Evolutionary conservation across 2,113 vertebrate genomes (phyloP).

Genomic region (Indri indri): DNA sequence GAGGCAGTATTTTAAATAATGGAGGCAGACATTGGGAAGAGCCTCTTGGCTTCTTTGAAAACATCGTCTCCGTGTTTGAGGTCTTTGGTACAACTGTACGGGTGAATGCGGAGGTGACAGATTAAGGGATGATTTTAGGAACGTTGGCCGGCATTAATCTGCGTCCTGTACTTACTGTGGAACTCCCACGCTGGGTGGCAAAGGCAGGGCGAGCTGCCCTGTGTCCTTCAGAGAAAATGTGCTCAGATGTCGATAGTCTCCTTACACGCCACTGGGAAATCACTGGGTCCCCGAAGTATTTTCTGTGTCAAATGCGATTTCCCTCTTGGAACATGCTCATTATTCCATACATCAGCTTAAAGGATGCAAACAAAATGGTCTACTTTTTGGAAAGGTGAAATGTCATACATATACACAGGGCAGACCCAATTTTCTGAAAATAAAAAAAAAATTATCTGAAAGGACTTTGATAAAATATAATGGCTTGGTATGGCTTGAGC

Average conservation of each 20-base stretch:
- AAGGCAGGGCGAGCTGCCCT: accelerated
- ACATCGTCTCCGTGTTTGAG: background rate
- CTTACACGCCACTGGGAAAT: background rate
- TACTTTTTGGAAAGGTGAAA: slow-evolving; percentile 48
- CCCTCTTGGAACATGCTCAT: slow-evolving; percentile 36
- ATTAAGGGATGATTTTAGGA: background rate
- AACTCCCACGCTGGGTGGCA: background rate
- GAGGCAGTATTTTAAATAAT: slow-evolving; percentile 60
- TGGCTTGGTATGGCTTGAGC: background rate
- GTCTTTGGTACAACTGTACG: background rate
- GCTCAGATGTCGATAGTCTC: slow-evolving; percentile 5
- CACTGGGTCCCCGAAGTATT: slow-evolving; percentile 28
- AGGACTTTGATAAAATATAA: background rate
- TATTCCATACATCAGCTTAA: slow-evolving; percentile 39
- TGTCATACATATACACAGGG: background rate
- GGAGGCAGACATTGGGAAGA: background rate
- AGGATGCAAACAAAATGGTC: slow-evolving; percentile 38
- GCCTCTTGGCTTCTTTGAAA: background rate
- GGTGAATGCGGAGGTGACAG: background rate
- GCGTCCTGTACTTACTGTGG: background rate
- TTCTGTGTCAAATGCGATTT: slow-evolving; percentile 54
- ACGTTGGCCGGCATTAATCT: background rate
- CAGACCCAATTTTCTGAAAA: slow-evolving; percentile 25
- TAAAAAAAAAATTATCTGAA: background rate
- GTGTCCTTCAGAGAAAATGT: slow-evolving; percentile 40